These are phyloP conservation scores for Sparus aurata DNA, from an alignment of 2,797 vertebrate genomes.

Conservation along the genomic window DNA sequence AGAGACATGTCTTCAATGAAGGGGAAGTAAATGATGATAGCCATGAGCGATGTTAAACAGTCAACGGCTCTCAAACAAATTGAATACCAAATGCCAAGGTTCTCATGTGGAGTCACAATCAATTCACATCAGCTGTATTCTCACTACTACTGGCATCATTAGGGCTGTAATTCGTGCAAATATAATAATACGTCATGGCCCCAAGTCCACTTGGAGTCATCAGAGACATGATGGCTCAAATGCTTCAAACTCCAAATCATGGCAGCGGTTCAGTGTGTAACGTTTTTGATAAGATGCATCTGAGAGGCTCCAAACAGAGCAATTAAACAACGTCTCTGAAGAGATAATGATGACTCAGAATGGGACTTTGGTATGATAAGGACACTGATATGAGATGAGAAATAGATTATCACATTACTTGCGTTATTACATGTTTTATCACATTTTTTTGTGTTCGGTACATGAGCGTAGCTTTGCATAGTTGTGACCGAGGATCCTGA, in stretches of 20 bases:
- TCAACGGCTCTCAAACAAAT: background rate
- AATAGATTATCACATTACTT: background rate
- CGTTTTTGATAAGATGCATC: conserved; percentile 33
- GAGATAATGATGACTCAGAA: conserved; percentile 24
- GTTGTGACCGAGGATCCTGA: background rate
- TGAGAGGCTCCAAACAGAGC: background rate
- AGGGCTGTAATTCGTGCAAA: conserved; percentile 2
- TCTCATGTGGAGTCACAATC: no score
- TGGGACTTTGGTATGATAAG: conserved; percentile 8
- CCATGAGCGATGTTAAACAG: background rate
- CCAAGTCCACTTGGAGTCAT: conserved; percentile 17
- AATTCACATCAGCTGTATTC: no score
- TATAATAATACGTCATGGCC: background rate
- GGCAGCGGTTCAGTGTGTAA: conserved; percentile 4
- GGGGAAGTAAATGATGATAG: background rate
- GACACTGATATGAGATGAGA: background rate
- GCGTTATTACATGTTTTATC: background rate
- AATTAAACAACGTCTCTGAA: conserved; percentile 2
- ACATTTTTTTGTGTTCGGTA: background rate
- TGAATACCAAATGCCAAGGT: background rate
- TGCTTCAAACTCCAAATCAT: conserved; percentile 9
- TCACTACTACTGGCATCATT: background rate
- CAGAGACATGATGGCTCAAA: conserved; percentile 4
- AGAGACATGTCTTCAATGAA: background rate
- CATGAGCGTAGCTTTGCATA: background rate